These are phyloP conservation scores for Bactericera cockerelli DNA, from an alignment of 1,140 invertebrate genomes.

Conservation along the genomic window DNA sequence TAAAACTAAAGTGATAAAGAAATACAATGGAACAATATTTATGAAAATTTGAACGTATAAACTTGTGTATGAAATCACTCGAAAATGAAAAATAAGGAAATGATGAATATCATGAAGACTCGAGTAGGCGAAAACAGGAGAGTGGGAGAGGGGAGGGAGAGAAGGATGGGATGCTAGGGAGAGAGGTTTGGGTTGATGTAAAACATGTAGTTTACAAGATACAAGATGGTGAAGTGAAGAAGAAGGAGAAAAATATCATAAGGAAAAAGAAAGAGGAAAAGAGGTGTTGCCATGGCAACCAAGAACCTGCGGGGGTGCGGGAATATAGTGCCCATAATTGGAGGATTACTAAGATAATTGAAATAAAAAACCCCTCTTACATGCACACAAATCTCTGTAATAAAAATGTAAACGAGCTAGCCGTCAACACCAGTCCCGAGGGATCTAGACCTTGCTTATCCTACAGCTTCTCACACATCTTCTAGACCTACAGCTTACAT, in stretches of 20 bases:
- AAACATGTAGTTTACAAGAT: conserved; percentile 9
- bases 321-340: conserved; percentile 15
- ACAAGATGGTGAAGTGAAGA: conserved; percentile 5
- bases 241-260: conserved; percentile 6
- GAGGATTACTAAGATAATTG: conserved; percentile 18
- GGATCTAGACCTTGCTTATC: no score
- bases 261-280: neutral
- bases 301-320: neutral
- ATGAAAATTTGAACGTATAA: neutral
- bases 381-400: conserved; percentile 1
- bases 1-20: neutral
- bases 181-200: neutral
- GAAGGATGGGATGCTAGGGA: neutral
- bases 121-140: no score
- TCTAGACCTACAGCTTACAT: no score
- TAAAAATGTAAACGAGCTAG: conserved; percentile 8
- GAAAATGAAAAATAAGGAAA: neutral
- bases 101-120: conserved; percentile 2
- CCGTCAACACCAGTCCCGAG: conserved; percentile 4
- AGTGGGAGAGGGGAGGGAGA: neutral
- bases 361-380: conserved; percentile 10
- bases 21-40: no score
- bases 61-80: conserved; percentile 5
- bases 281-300: conserved; percentile 6
- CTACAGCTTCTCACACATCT: no score